A percentile compares a stretch with the other conserved stretches of the same genome.
These are phyloP conservation scores for Polyommatus icarus DNA, from an alignment of 2,888 invertebrate genomes.

Conservation along the genomic window DNA sequence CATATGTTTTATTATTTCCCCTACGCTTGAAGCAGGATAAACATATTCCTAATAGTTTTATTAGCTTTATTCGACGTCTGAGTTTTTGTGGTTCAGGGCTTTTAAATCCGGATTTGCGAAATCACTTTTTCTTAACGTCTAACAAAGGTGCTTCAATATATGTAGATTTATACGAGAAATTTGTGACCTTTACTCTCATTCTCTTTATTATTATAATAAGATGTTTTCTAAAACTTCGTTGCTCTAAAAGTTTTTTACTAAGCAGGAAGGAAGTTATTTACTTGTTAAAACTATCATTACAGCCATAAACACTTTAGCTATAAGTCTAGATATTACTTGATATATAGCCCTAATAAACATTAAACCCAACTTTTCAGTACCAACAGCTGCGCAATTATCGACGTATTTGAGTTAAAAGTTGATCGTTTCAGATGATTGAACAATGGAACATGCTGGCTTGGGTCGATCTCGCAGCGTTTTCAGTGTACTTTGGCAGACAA, in stretches of 20 bases:
- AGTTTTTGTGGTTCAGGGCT: not conserved
- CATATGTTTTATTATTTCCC: constrained; percentile 58
- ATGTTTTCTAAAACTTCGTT: not conserved
- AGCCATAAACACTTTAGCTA: not conserved
- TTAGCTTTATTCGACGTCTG: constrained; percentile 33
- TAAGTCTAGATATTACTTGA: not conserved
- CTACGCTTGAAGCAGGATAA: constrained; percentile 40
- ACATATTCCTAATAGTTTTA: constrained; percentile 41
- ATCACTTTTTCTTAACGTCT: not conserved
- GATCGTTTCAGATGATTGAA: constrained; percentile 11
- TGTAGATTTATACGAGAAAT: not conserved
- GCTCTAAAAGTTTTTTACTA: not conserved
- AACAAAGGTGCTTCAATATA: not conserved
- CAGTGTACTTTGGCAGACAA: not conserved
- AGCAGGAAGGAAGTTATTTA: not conserved
- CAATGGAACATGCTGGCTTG: constrained; percentile 11
- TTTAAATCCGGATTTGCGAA: not conserved
- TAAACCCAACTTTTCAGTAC: not conserved
- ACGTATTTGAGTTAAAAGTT: constrained; percentile 16
- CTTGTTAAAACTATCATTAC: too few relatives aligned
- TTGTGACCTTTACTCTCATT: not conserved
- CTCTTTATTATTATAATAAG: not conserved
- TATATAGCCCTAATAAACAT: not conserved
- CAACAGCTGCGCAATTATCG: not conserved
- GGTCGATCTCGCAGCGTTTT: constrained; percentile 1